Conservation (phyloP, 2,888 invertebrate genomes). For the Notocelia uddmanniana region DNA sequence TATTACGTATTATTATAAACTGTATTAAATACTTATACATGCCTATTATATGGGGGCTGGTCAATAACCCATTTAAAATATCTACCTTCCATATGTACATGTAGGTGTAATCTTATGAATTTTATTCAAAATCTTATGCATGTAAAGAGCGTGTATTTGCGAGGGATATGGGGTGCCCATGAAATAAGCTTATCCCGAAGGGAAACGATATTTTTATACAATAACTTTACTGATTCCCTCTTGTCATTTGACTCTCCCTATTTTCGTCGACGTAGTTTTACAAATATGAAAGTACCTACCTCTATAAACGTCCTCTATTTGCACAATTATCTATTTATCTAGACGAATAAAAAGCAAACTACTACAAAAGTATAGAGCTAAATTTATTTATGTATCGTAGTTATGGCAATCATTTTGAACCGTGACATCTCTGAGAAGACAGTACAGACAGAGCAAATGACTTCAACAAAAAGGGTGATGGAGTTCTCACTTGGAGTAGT, state of each 20-base stretch:
- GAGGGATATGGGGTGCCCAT: conserved; percentile 55
- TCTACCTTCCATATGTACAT: background rate
- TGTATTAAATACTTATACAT: too few species aligned
- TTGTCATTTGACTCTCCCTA: conserved; percentile 23
- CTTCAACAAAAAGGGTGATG: too few species aligned
- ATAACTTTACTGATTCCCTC: conserved; percentile 36
- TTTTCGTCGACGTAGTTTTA: background rate
- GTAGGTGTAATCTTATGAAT: conserved; percentile 7
- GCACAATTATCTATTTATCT: too few species aligned
- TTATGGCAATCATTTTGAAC: too few species aligned
- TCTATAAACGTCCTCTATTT: background rate
- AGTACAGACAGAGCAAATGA: too few species aligned
- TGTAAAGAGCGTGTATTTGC: conserved; percentile 44
- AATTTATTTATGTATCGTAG: too few species aligned
- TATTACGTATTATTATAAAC: too few species aligned
- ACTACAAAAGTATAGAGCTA: too few species aligned
- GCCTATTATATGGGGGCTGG: too few species aligned
- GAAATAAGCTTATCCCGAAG: conserved; percentile 58
- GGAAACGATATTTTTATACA: conserved; percentile 54
- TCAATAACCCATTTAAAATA: background rate
- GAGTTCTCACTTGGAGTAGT: too few species aligned
- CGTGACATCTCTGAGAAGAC: too few species aligned
- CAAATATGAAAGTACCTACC: background rate
- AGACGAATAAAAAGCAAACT: too few species aligned
- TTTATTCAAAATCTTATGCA: conserved; percentile 33